Conservation (phyloP, 2,797 vertebrate genomes). For the Cuculus canorus region DNA sequence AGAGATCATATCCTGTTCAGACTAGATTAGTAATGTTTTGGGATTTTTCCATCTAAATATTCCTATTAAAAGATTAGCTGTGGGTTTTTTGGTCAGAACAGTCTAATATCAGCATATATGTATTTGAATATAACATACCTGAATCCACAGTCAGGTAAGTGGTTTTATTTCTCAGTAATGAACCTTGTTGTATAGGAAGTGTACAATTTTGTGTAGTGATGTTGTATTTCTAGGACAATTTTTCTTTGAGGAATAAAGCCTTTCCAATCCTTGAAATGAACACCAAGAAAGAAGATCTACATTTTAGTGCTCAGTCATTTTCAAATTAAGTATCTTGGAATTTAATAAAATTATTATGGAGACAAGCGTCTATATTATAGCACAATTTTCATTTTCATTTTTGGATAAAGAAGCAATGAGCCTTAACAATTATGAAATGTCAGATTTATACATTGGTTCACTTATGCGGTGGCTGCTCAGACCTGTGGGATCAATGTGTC, state of each 20-base stretch:
- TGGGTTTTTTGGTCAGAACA: background rate
- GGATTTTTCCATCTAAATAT: background rate
- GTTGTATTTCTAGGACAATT: background rate
- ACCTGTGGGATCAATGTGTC: background rate
- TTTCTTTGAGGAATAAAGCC: background rate
- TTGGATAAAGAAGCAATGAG: background rate
- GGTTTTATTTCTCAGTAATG: background rate
- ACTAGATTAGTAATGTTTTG: background rate
- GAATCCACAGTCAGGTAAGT: background rate
- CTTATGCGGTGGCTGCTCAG: background rate
- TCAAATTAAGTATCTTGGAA: background rate
- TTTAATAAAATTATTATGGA: background rate
- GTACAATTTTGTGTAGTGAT: background rate
- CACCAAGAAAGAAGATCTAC: background rate
- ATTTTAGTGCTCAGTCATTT: background rate
- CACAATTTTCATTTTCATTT: background rate
- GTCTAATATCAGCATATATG: background rate
- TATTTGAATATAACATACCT: background rate
- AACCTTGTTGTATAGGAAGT: background rate
- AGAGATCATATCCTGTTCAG: background rate
- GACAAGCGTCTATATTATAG: background rate
- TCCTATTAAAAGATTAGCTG: background rate
- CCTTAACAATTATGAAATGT: background rate
- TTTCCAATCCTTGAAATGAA: background rate
- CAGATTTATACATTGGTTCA: background rate